These are phyloP conservation scores for Chrysina gloriosa DNA, from an alignment of 2,888 invertebrate genomes.

Conservation along the genomic window DNA sequence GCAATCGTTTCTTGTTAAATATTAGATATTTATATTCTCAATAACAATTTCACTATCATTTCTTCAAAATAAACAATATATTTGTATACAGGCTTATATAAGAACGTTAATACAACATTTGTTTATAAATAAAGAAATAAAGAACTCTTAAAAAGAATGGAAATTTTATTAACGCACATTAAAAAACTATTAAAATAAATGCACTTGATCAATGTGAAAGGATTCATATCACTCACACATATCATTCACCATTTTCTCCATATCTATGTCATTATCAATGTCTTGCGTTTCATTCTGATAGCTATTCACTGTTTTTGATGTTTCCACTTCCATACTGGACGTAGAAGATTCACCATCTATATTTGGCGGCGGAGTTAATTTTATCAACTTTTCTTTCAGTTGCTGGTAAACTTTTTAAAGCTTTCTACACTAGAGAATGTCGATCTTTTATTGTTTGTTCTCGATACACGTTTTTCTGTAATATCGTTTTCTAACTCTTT, in stretches of 20 bases:
- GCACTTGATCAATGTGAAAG: conserved; percentile 42
- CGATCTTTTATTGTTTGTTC: conserved; percentile 65
- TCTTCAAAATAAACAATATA: conserved; percentile 37
- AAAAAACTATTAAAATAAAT: conserved; percentile 46
- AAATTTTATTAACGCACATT: conserved; percentile 46
- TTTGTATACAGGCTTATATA: conserved; percentile 22
- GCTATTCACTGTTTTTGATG: conserved; percentile 49
- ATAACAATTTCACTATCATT: conserved; percentile 31
- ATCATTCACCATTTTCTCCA: conserved; percentile 82
- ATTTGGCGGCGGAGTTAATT: conserved; percentile 78
- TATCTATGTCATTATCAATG: conserved; percentile 77
- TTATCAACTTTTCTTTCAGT: conserved; percentile 86
- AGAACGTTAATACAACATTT: conserved; percentile 12
- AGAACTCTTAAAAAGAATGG: conserved; percentile 47
- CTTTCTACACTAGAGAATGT: conserved; percentile 60
- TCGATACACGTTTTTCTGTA: conserved; percentile 76
- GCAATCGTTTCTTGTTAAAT: conserved; percentile 8
- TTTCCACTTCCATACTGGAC: conserved; percentile 51
- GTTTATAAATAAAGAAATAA: conserved; percentile 43
- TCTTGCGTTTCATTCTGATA: conserved; percentile 57
- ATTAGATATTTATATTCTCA: conserved; percentile 24
- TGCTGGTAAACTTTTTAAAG: conserved; percentile 67
- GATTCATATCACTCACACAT: conserved; percentile 69
- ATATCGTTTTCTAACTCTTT: conserved; percentile 80
- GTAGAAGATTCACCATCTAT: conserved; percentile 50